Base-by-base conservation (phyloP, 2,888 invertebrate genomes). In the Adelphocoris suturalis region DNA sequence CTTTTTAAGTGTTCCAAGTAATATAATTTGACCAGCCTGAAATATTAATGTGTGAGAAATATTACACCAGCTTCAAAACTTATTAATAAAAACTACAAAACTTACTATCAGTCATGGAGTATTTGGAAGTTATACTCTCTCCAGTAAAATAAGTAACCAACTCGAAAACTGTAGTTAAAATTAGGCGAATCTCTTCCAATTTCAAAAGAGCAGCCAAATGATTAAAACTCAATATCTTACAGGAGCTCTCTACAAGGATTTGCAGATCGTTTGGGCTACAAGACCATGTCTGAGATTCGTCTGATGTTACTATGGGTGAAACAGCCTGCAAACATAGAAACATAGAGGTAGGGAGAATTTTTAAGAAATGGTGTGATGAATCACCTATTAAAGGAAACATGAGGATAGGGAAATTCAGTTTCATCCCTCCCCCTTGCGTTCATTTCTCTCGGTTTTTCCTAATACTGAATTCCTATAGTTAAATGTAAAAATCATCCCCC, bases 211-310 rank as follows among this genome's bases (percentile, higher is more conserved):
- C 78, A 80, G 90, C 80, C 23, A 92, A 76, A 12, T 75, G 48
- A 52, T 92, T 90, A 14, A 89, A 82, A 55, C 86, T 89, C 14
- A 92, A 82, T 48, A 91, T 85, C 80, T 48, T 81, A 37, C 87
- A 90, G 13, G 91, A 90, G 85, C 91, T 91, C 57, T 91, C 89
- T 27, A 92, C 78, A 27, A 90, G 80, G 90, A 75, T 89, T 37
- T 91, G 90, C 23, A 91, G 47, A 19, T 87, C 80, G 61, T 88
- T 90, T 0, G 91, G 91, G 75, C 91, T 89, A 85, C 23, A 80
- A 37, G 7, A 19, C 81, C 7, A 16, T 19, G 78, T 46, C 46
- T 68, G 68, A 9, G 68, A 68, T 23, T 68, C 13, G 0, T 52
- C 16, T n/a, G 48, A 28, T 16, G 0, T n/a, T 47, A 16, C 0